These are phyloP conservation scores for Ceuthmochares aereus DNA, from an alignment of 2,113 vertebrate species.

Conservation along the genomic window DNA sequence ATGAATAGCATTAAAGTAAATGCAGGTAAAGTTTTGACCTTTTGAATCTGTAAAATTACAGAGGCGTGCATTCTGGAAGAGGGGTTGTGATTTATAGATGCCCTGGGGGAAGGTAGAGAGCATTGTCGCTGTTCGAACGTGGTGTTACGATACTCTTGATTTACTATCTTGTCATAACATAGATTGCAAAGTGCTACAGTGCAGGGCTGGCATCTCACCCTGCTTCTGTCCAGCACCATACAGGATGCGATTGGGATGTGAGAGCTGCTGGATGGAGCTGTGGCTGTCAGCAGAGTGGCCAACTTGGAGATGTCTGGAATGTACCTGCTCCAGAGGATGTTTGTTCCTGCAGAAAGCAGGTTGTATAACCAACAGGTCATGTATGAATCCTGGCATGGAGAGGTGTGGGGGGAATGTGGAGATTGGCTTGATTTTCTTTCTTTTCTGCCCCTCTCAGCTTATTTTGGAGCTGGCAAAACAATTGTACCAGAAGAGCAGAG, in stretches of 20 bases:
- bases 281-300: neutral
- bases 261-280: neutral
- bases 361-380: neutral
- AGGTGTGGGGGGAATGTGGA: accelerated
- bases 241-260: accelerated
- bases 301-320: neutral
- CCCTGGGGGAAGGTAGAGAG: neutral
- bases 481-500: neutral
- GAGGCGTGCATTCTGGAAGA: neutral
- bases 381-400: neutral
- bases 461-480: neutral
- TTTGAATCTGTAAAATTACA: neutral
- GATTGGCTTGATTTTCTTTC: neutral
- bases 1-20: constrained; percentile 9
- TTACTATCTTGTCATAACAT: neutral
- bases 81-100: neutral
- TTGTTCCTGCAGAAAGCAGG: neutral
- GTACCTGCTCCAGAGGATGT: neutral
- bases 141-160: accelerated
- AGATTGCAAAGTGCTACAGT: neutral
- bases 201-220: neutral
- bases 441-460: neutral
- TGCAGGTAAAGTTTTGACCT: constrained; percentile 20
- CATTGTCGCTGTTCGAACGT: neutral
- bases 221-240: neutral